Evolutionary conservation across 2,888 invertebrate species (phyloP), one percentile per base, ranked within the genome.

Genomic region (Apotomis capreana): DNA sequence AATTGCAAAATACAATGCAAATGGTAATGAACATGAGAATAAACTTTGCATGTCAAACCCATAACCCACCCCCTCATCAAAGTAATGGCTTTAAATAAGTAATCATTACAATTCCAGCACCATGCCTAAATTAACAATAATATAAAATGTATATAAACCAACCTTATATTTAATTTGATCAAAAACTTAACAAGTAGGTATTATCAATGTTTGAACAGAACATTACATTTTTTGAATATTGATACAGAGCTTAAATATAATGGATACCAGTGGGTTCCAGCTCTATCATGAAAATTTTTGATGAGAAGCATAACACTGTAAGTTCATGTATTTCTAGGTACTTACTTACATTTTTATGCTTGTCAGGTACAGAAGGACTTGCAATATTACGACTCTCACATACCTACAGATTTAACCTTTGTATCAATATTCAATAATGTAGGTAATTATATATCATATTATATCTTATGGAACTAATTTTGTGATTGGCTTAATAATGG

Each of bases 401-500:
- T 26, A 26, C 26, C 26, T 26, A 26, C 26, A 26, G 26, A 26
- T 26, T 26, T 26, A 26, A 26, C 26, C 26, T 26, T 26, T 26
- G 26, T 26, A 26, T 26, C 26, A 26, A 26, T 26, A 26, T 26
- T 26, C 26, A 26, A 26, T 26, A 26, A 26, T 26, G 26, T 26
- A 26, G 26, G 26, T 26, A 26, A 26, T n/a, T n/a, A n/a, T 26
- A 26, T 26, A 2, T 26, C 26, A 26, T 26, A 26, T 6, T 58
- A 60, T 68, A 63, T 36, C 40, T 76, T 63, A 13, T 37, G 97
- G 96, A 15, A 94, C 90, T 75, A 98, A 90, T 87, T 97, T 97
- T n/a, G 96, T 95, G 57, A 95, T 90, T n/a, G 98, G 97, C 85
- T 97, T 95, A 58, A 97, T 86, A 59, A 98, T 86, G 26, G 96